A percentile compares a stretch with the other conserved stretches of the same genome.
Evolutionary conservation across 2,888 invertebrate genomes (phyloP).

Genomic region (Anorthoa munda): DNA sequence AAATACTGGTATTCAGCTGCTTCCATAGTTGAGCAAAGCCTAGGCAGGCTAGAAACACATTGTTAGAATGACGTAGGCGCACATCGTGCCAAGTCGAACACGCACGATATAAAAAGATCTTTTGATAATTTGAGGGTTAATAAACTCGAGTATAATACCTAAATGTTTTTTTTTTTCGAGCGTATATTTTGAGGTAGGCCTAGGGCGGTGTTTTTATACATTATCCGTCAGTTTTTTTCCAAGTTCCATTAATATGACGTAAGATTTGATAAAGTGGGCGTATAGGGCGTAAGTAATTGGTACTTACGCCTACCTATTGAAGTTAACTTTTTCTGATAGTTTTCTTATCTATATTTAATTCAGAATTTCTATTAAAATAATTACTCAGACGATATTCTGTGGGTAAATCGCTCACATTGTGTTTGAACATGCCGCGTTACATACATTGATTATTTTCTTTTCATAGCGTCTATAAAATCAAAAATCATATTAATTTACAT

Average conservation of each 20-base stretch:
- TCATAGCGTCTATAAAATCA: not conserved
- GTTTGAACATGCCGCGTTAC: not conserved
- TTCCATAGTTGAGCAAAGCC: too few species aligned
- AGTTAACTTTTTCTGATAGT: not conserved
- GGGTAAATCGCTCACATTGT: not conserved
- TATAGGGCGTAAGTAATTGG: constrained; percentile 7
- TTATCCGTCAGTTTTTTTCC: not conserved
- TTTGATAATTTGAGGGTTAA: constrained; percentile 57
- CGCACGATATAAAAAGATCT: constrained; percentile 56
- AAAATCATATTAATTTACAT: too few species aligned
- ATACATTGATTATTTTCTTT: not conserved
- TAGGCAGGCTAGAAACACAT: constrained; percentile 20
- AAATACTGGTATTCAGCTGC: too few species aligned
- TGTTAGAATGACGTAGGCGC: constrained; percentile 29
- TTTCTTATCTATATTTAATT: not conserved
- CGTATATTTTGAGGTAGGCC: constrained; percentile 13
- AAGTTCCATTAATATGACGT: constrained; percentile 1
- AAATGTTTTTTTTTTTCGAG: not conserved
- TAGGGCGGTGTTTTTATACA: constrained; percentile 18
- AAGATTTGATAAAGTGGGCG: not conserved
- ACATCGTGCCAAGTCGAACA: constrained; percentile 52
- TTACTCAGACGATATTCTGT: not conserved
- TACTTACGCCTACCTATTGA: not conserved
- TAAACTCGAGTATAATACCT: constrained; percentile 30
- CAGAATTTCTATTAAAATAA: not conserved